Conservation (phyloP, 35 echinoderm and acorn worm genomes). For the Apostichopus japonicus region DNA sequence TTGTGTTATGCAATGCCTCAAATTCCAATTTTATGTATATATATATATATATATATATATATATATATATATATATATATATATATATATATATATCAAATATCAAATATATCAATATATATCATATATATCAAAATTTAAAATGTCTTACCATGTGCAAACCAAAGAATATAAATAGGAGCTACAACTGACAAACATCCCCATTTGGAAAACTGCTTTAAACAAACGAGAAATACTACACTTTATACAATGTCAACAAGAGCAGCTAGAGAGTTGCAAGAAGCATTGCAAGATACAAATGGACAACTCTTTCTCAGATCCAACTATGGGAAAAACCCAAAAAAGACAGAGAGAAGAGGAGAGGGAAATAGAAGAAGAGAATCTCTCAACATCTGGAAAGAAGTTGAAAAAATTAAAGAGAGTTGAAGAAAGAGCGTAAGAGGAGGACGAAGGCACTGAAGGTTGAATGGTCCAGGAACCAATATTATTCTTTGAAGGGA, state of each 20-base stretch:
- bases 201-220: constrained; percentile 3
- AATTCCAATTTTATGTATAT: too few relatives aligned
- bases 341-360: not conserved
- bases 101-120: too few relatives aligned
- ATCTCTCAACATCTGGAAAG: not conserved
- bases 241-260: not conserved
- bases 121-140: too few relatives aligned
- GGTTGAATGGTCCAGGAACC: too few relatives aligned
- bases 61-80: too few relatives aligned
- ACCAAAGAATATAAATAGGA: not conserved
- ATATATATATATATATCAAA: too few relatives aligned
- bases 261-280: not conserved
- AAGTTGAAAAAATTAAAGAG: too few relatives aligned
- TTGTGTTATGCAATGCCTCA: too few relatives aligned
- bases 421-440: too few relatives aligned
- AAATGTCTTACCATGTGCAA: not conserved
- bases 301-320: constrained; percentile 1
- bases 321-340: not conserved
- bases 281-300: not conserved
- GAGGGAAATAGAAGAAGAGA: not conserved
- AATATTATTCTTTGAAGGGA: not conserved
- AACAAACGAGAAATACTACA: constrained; percentile 3
- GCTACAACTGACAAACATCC: not conserved
- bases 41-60: too few relatives aligned
- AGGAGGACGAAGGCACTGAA: too few relatives aligned